A percentile compares a stretch with the other conserved stretches of the same genome.
Evolutionary conservation across 2,888 invertebrate genomes (phyloP).

Genomic region (Sussaba pulchella): DNA sequence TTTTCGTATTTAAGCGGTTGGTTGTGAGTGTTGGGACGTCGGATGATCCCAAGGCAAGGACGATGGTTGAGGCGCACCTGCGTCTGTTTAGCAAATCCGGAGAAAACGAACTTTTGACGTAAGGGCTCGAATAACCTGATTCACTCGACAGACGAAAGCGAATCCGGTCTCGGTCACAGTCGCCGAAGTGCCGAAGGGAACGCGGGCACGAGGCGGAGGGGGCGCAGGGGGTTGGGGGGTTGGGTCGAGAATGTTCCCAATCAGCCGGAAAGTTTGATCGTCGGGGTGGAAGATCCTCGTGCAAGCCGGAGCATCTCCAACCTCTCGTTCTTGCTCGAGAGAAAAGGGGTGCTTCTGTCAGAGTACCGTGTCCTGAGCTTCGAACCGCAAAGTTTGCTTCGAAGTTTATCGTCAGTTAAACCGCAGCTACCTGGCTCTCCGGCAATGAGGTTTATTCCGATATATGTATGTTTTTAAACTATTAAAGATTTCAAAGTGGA

Average conservation of each 20-base stretch:
- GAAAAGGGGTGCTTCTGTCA: conserved; percentile 27
- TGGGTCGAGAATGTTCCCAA: conserved; percentile 66
- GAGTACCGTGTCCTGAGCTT: conserved; percentile 39
- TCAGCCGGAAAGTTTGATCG: conserved; percentile 70
- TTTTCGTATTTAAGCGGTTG: conserved; percentile 12
- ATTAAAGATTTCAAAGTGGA: conserved; percentile 10
- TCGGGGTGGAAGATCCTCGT: conserved; percentile 56
- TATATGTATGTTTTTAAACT: conserved; percentile 36
- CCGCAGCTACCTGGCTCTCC: conserved; percentile 13
- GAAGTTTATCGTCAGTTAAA: conserved; percentile 59
- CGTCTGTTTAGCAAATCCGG: conserved; percentile 49
- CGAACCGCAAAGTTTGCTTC: conserved; percentile 53
- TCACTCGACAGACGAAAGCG: conserved; percentile 44
- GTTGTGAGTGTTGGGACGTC: neutral
- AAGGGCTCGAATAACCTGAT: conserved; percentile 3
- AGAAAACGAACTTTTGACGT: conserved; percentile 50
- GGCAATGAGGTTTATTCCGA: conserved; percentile 34
- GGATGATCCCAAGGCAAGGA: conserved; percentile 12
- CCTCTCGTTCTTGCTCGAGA: neutral
- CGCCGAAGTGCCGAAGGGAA: conserved; percentile 27
- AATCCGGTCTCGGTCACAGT: conserved; percentile 40
- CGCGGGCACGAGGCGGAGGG: neutral
- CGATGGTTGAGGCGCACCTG: conserved; percentile 8
- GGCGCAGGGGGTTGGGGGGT: conserved; percentile 29
- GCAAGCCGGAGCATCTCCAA: conserved; percentile 17